Percentiles rank a stretch among this genome's conserved stretches.
Conservation (phyloP, 2,797 vertebrate species). For the Gymnodraco acuticeps region DNA sequence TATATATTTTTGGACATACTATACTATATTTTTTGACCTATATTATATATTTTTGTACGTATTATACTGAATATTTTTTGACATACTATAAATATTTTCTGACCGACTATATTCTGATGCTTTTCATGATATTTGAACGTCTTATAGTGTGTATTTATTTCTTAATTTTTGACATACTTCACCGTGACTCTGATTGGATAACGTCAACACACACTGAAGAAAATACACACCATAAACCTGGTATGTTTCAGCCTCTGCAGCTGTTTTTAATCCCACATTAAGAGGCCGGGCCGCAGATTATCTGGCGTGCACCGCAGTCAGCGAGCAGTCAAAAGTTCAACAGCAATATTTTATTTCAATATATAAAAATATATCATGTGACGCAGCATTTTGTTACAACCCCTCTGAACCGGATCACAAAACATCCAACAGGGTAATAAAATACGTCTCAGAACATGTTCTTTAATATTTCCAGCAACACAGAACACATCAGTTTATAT, state of each 20-base stretch:
- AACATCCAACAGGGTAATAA: slow-evolving; percentile 15
- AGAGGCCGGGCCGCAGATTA: slow-evolving; percentile 63
- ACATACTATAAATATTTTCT: no score
- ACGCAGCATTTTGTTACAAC: slow-evolving; percentile 22
- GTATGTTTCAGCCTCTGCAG: not conserved
- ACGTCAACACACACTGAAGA: no score
- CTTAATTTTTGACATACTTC: no score
- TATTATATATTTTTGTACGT: no score
- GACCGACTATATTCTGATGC: no score
- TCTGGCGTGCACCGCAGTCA: slow-evolving; percentile 31
- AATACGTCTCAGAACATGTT: slow-evolving; percentile 14
- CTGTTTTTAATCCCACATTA: slow-evolving; percentile 70
- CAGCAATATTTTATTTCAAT: slow-evolving; percentile 16
- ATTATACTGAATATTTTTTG: no score
- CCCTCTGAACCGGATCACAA: slow-evolving; percentile 15
- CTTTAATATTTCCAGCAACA: not conserved
- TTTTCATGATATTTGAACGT: no score
- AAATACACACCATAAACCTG: no score
- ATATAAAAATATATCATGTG: slow-evolving; percentile 52
- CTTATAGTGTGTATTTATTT: no score
- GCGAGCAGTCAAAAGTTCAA: slow-evolving; percentile 33
- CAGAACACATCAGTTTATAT: not conserved
- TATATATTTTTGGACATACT: no score
- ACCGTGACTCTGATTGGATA: no score
- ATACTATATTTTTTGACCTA: no score